Conservation (phyloP, 2,113 vertebrate species). For the Fregetta grallaria region DNA sequence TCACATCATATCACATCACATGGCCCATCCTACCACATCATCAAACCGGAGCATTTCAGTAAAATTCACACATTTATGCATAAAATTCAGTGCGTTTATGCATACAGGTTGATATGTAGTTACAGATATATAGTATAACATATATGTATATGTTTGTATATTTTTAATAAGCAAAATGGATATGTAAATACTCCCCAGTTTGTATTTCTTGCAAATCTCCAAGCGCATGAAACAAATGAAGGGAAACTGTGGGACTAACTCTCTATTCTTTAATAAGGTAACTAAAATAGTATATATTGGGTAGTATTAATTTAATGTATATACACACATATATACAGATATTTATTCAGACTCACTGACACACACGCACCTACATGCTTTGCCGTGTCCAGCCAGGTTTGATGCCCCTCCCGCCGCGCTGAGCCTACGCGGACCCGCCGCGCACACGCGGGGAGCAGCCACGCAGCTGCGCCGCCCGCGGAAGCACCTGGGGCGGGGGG, state of each 20-base stretch:
- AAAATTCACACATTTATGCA: background rate
- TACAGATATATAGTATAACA: background rate
- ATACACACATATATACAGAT: too few species aligned
- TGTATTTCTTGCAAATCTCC: background rate
- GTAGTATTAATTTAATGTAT: background rate
- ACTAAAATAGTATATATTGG: background rate
- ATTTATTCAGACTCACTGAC: background rate
- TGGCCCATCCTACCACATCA: background rate
- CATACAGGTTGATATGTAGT: background rate
- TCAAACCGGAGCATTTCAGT: background rate
- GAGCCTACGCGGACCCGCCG: too few species aligned
- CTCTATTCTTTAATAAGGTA: background rate
- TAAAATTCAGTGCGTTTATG: background rate
- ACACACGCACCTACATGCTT: background rate
- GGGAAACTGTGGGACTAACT: background rate
- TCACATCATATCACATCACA: rapidly evolving
- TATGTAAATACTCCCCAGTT: background rate
- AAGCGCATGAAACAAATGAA: background rate
- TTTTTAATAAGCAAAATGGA: background rate
- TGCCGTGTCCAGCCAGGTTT: background rate
- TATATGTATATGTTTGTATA: background rate
- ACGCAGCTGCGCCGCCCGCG: background rate
- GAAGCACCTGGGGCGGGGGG: background rate
- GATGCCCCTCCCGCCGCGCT: background rate
- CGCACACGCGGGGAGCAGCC: background rate